These are phyloP conservation scores for Iphiclides podalirius DNA, from an alignment of 2,888 invertebrate genomes.

Conservation along the genomic window DNA sequence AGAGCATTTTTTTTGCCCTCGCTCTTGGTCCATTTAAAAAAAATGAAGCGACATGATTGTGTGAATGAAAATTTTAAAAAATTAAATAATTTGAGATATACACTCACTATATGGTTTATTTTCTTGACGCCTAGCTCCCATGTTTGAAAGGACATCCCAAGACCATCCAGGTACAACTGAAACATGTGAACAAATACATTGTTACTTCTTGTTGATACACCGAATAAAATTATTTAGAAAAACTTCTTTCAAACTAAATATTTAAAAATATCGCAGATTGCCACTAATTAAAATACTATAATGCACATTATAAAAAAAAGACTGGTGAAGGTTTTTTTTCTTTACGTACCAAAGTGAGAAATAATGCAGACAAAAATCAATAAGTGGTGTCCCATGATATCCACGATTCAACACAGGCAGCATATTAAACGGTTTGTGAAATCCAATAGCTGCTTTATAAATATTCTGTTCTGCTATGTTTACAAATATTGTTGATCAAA, in stretches of 20 bases:
- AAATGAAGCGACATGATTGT: neutral
- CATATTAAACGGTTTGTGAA: neutral
- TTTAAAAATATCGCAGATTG: too few species aligned
- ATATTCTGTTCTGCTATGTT: constrained; percentile 1
- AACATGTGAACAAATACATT: neutral
- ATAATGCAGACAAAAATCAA: constrained; percentile 1
- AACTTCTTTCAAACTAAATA: too few species aligned
- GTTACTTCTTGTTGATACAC: neutral
- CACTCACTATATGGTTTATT: constrained; percentile 9
- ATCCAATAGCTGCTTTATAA: neutral
- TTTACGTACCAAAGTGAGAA: neutral
- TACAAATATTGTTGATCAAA: constrained; percentile 6
- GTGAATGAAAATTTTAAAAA: neutral
- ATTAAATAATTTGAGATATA: neutral
- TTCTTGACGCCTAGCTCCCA: constrained; percentile 14
- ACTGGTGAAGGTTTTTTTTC: too few species aligned
- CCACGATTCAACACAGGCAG: neutral
- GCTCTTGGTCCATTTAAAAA: too few species aligned
- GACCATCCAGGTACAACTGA: constrained; percentile 7
- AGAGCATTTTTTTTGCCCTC: too few species aligned
- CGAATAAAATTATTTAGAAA: too few species aligned
- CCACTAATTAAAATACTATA: too few species aligned
- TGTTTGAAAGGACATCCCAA: constrained; percentile 16
- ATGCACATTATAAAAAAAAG: too few species aligned
- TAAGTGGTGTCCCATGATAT: constrained; percentile 1